phyloP scores from a whole-genome alignment of 2,797 vertebrate species.

The Phrynocephalus forsythii region DNA sequence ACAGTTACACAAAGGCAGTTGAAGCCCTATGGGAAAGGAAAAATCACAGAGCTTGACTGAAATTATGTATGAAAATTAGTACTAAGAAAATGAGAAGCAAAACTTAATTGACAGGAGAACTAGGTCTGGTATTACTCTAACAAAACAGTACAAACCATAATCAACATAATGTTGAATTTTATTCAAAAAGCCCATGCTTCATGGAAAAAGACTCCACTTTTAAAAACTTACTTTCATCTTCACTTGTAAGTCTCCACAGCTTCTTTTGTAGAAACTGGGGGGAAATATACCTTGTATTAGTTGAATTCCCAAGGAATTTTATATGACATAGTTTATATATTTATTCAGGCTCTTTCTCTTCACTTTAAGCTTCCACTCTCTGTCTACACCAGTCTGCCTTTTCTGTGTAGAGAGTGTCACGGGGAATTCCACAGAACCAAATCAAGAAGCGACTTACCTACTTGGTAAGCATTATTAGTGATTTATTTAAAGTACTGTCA shows the following conservation, averaged over 20 bases:
- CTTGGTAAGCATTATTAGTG: not conserved
- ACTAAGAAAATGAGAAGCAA: not conserved
- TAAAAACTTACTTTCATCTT: conserved; percentile 76
- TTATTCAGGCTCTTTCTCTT: not conserved
- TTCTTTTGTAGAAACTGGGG: conserved; percentile 85
- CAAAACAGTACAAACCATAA: not conserved
- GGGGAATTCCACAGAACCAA: not conserved
- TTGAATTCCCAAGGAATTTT: conserved; percentile 9
- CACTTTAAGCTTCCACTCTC: not conserved
- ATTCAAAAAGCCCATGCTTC: conserved; percentile 18
- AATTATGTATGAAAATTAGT: not conserved
- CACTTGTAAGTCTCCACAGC: conserved; percentile 77
- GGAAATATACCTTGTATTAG: conserved; percentile 41
- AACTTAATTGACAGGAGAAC: not conserved
- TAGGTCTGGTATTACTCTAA: not conserved
- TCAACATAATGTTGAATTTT: not conserved
- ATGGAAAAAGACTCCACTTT: not conserved
- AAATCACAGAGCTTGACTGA: not conserved
- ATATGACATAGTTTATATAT: not conserved
- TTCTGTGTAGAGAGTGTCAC: not conserved
- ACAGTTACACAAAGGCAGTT: conserved; percentile 6
- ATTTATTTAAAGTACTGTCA: not conserved
- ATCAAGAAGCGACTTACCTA: not conserved
- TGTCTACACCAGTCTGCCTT: not conserved
- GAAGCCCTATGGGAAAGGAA: not conserved